Base-by-base conservation (phyloP, 2,888 invertebrate genomes). In the Xylota sylvarum region DNA sequence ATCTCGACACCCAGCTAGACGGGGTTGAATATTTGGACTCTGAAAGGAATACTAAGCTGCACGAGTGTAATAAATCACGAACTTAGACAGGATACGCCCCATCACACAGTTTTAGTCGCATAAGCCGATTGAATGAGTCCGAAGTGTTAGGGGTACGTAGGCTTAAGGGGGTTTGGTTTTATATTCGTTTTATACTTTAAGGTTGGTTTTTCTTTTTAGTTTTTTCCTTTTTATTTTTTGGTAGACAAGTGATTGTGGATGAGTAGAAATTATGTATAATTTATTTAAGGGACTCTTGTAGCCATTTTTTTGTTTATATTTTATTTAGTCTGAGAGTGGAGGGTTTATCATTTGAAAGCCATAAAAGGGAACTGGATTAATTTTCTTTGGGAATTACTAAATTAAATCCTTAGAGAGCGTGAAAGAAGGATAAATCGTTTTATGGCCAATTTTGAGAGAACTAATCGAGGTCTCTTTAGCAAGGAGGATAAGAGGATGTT, bases 31-130 rank as follows among this genome's bases (percentile, higher is more conserved):
- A 46, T 27, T 67, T 58, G 50, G 64, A 56, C 64, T 58, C 14
- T 17, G 19, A 19, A 30, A 70, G 37, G 40, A 70, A 70, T 76
- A 69, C 37, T 67, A 43, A 55, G 67, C 65, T 55, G 52, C 50
- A 52, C 67, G 37, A 35, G 14, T 65, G 46, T 62, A 73, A 84
- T 79, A 84, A 84, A 84, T 84, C 73, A 73, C 65, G 27, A 17
- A 48, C 40, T 48, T 62, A 12, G 52, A 55, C 40, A 35, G 52
- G 14, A 14, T 40, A 67, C 52, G 17, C 65, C 30, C n/a, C 43
- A 46, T 64, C 23, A 4, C 30, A 32, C 19, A 65, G 37, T 19
- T 10, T 67, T 14, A 35, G 65, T 50, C 23, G n/a, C 6, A 48
- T 7, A 32, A 23, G 27, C 27, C 14, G 67, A 37, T 14, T 10